Evolutionary conservation across 2,888 invertebrate genomes (phyloP).

Genomic region (Calliphora vomitoria): DNA sequence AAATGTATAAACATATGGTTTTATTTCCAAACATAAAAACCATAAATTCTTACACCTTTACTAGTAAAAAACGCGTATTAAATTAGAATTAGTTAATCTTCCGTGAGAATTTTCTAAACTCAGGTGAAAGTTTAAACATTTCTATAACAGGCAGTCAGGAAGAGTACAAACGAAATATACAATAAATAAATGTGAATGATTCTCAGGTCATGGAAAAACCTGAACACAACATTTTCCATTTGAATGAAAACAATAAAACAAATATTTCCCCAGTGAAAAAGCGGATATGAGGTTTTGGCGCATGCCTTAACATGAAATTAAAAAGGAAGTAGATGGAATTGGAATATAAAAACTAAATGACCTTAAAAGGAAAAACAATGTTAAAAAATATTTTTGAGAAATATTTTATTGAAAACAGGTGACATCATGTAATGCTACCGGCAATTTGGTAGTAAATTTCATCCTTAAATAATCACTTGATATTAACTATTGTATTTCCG

Average conservation of each 20-base stretch:
- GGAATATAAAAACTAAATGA: too few species aligned
- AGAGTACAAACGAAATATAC: not conserved
- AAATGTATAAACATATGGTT: not conserved
- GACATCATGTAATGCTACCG: too few species aligned
- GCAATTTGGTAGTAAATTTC: too few species aligned
- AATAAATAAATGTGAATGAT: not conserved
- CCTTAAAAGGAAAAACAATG: too few species aligned
- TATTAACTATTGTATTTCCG: too few species aligned
- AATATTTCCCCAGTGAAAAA: too few species aligned
- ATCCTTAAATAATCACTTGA: too few species aligned
- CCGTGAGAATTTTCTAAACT: conserved; percentile 35
- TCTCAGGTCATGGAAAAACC: not conserved
- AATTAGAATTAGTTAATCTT: not conserved
- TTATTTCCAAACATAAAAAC: not conserved
- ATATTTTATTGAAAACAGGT: too few species aligned
- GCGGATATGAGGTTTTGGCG: not conserved
- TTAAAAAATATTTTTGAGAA: too few species aligned
- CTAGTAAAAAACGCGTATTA: not conserved
- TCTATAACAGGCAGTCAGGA: conserved; percentile 41
- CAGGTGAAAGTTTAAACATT: conserved; percentile 53
- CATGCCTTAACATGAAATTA: not conserved
- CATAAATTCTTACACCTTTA: not conserved
- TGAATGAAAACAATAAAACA: not conserved
- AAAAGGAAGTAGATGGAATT: not conserved
- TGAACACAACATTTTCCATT: conserved; percentile 17